Evolutionary conservation across 2,888 invertebrate species (phyloP).

Genomic region (Drosophila mayaguana): DNA sequence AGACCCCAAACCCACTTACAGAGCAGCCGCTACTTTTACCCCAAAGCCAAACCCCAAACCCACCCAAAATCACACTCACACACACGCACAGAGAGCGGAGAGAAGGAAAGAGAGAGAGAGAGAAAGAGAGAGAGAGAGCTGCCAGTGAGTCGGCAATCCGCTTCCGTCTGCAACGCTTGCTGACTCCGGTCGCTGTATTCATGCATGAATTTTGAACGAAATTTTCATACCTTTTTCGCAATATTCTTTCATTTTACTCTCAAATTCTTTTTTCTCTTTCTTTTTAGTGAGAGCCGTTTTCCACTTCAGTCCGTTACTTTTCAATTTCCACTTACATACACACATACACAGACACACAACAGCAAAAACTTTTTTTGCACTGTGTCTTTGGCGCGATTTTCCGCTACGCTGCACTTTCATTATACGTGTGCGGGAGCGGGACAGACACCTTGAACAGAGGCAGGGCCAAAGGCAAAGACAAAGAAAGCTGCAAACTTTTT

Average conservation of each 20-base stretch:
- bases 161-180: slow-evolving; percentile 48
- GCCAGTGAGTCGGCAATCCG: slow-evolving; percentile 46
- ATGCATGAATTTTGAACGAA: slow-evolving; percentile 78
- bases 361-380: slow-evolving; percentile 44
- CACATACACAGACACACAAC: slow-evolving; percentile 14
- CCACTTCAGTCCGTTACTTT: slow-evolving; percentile 75
- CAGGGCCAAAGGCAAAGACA: slow-evolving; percentile 41
- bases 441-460: slow-evolving; percentile 28
- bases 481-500: slow-evolving; percentile 35
- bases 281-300: slow-evolving; percentile 40
- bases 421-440: slow-evolving; percentile 57
- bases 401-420: slow-evolving; percentile 77
- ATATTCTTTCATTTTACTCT: slow-evolving; percentile 61
- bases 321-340: slow-evolving; percentile 68
- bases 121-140: slow-evolving; percentile 6
- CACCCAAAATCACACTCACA: background rate
- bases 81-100: background rate
- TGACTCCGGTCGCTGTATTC: slow-evolving; percentile 63
- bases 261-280: slow-evolving; percentile 22
- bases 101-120: too few species aligned
- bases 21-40: slow-evolving; percentile 12
- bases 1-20: slow-evolving; percentile 49
- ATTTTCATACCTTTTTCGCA: slow-evolving; percentile 77
- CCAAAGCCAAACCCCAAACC: slow-evolving; percentile 4
- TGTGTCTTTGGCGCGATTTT: slow-evolving; percentile 75